Evolutionary conservation across 2,888 invertebrate species (phyloP), one percentile per base, ranked within the genome.

Genomic region (Cistogaster globosa): DNA sequence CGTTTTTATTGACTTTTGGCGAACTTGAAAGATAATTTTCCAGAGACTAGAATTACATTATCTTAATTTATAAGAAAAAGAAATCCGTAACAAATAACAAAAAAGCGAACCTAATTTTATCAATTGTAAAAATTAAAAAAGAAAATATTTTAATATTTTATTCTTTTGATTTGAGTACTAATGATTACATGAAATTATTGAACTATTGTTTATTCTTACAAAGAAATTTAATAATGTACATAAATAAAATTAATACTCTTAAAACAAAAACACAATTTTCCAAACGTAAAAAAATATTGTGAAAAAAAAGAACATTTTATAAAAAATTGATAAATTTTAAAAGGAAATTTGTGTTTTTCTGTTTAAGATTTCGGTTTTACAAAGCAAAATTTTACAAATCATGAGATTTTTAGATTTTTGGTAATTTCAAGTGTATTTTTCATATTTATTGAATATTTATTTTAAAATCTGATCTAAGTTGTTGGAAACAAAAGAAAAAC

Each of bases 81-180:
- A n/a, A n/a, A n/a, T n/a, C n/a, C n/a, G n/a, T n/a, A n/a, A n/a
- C n/a, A n/a, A n/a, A n/a, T n/a, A n/a, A n/a, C n/a, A 53, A 7
- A 53, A 53, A 20, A 20, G 20, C 18, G 11, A 53, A 53, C 18
- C 11, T 18, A 22, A 26, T 57, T 57, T 26, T 53, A 9, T 9
- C 7, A 26, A 7, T 0, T 84, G 71, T 63, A 71, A 76, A 76
- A 75, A 58, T 65, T 42, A 45, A 81, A 82, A 82, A 69, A 65
- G n/a, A 20, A 82, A 82, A 57, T 63, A 65, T 26, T 26, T 42
- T 76, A 51, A 58, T 58, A 63, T 63, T 82, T 53, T 26, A 26
- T 67, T 76, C n/a, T 51, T 67, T n/a, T 58, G 36, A 63, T 68
- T 48, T 82, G 75, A 76, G 75, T 71, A 82, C 69, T 76, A 76